These are phyloP conservation scores for Phalera bucephala DNA, from an alignment of 2,888 invertebrate genomes.

Conservation along the genomic window DNA sequence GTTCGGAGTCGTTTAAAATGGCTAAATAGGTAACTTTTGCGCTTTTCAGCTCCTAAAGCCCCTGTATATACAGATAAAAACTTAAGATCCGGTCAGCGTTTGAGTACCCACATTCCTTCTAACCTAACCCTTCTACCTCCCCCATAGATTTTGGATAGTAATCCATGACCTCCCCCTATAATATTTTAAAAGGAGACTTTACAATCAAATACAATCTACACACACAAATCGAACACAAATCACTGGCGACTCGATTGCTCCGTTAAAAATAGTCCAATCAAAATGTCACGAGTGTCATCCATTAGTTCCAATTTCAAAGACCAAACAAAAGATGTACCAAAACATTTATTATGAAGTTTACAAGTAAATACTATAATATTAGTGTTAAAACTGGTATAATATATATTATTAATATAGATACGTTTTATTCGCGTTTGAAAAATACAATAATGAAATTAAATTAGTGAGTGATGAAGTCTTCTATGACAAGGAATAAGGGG, in stretches of 20 bases:
- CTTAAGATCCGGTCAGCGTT: no score
- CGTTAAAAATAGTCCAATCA: slow-evolving; percentile 64
- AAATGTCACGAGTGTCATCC: slow-evolving; percentile 62
- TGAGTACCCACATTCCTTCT: no score
- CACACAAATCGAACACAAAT: slow-evolving; percentile 1
- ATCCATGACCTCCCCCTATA: no score
- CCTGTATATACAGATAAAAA: no score
- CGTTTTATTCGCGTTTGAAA: slow-evolving; percentile 29
- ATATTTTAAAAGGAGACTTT: no score
- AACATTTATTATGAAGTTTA: slow-evolving; percentile 62
- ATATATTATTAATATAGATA: slow-evolving; percentile 27
- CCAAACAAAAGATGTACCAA: slow-evolving; percentile 64
- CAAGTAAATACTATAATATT: slow-evolving; percentile 47
- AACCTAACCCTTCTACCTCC: no score
- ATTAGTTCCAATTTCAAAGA: slow-evolving; percentile 66
- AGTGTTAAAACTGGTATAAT: slow-evolving; percentile 36
- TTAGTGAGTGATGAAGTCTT: slow-evolving; percentile 59
- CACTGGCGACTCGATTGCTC: slow-evolving; percentile 33
- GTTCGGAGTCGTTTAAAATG: no score
- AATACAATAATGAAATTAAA: slow-evolving; percentile 59
- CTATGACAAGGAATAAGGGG: slow-evolving; percentile 57
- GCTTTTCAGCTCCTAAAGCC: no score
- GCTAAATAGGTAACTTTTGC: no score
- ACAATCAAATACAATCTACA: slow-evolving; percentile 1
- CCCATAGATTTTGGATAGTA: no score